Base-by-base conservation (phyloP, 2,888 invertebrate species). In the Girardia tigrina region DNA sequence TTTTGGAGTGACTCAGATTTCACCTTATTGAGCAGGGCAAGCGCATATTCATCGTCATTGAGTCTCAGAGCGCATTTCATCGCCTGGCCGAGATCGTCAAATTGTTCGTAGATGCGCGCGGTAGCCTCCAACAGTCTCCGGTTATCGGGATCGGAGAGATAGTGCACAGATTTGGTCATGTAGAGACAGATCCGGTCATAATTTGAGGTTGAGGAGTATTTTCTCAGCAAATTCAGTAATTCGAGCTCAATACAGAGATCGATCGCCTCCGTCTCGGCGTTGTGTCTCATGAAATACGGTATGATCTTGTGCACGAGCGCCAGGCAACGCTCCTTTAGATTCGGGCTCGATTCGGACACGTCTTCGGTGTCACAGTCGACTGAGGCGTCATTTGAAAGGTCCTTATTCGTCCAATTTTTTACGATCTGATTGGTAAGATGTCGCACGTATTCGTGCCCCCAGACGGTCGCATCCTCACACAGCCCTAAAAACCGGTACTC, bases 371-470 rank as follows among this genome's bases (percentile, higher is more conserved):
- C 84, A 91, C 94, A 94, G 84, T 94, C 91, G 75, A 89, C 89
- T 0, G 92, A 90, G 74, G 97, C 90, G 83, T 90, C 89, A 29
- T 88, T 88, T 74, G 90, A 4, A n/a, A 76, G 26, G 26, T 76
- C 76, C 20, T 76, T 77, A 6, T 83, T 83, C 77, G 83, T 84
- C 91, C 94, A 94, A 84, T 94, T 91, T 75, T 89, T 89, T 0
- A 92, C 90, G 75, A 98, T 90, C 83, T 90, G 89, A 29, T 88
- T 88, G 74, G 90, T 88, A 80, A 90, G 86, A 86, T 97, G 97
- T 77, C 94, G 88, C 75, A 98, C 92, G 87, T 97, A 98, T 86
- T 98, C 98, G 86, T 98, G 97, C 0, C 98, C 98, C 98, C 98
- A 98, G 81, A 94, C 92, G 4, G 94, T 94, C 78, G 98, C 91